Evolutionary conservation across 2,888 invertebrate genomes (phyloP), one percentile per base, ranked within the genome.

Genomic region (Ephialtes manifestator): DNA sequence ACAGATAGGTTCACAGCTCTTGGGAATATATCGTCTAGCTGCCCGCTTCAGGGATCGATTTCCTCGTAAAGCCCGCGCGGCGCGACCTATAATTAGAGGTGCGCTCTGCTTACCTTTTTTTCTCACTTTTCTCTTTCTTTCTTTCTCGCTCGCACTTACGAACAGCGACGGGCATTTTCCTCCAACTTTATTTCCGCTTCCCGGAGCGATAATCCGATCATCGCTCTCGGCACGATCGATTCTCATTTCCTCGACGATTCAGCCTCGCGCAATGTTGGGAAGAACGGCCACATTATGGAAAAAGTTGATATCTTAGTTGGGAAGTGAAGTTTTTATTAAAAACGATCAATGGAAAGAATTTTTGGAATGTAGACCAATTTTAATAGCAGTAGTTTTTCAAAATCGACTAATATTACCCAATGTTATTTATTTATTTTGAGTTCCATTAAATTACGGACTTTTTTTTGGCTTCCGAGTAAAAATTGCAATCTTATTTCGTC

Each of bases 11-110:
- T 72, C 55, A 53, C 51, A 53, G 55, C 63, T 68, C 48, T 60
- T 28, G 65, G 18, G 51, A 39, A 39, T 46, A 15, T 46, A 46
- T 15, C 46, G 46, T 46, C 46, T 46, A 28, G 70, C 46, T 63
- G 58, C 51, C 51, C 75, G 24, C 76, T 71, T 48, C 74, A 83
- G 68, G 79, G 83, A 87, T 87, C 87, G 87, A 87, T 87, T 87
- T 76, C 70, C 72, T 81, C 81, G 85, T 70, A 79, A 87, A 86
- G 81, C 79, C 83, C 71, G 79, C 83, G 24, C 43, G 70, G 18
- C 46, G 55, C 75, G 81, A 39, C 83, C 86, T 87, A 87, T 86
- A 87, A 87, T 87, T 86, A 87, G 86, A 86, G 39, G 39, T 39
- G 39, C 39, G 39, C 39, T 39, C 39, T 39, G 39, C 39, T 39